A percentile compares a stretch with the other conserved stretches of the same genome.
These are phyloP conservation scores for Caenorhabditis parvicauda DNA, from an alignment of 2,888 invertebrate genomes.

Conservation along the genomic window DNA sequence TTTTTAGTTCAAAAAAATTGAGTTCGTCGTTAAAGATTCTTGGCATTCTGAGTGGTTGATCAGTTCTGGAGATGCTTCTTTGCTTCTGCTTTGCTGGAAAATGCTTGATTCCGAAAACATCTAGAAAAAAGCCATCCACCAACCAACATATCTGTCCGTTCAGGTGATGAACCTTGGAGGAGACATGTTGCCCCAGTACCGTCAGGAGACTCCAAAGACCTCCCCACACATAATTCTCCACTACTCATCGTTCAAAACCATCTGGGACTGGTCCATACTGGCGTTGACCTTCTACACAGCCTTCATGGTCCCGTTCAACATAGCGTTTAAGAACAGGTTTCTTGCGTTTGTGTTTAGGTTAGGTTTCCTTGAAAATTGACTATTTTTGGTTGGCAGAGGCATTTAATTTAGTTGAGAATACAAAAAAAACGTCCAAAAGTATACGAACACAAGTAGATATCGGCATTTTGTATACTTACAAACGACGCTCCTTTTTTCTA, in stretches of 20 bases:
- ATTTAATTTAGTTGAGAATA: too few relatives aligned
- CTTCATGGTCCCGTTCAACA: conserved; percentile 97
- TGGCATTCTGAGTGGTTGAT: too few relatives aligned
- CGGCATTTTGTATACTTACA: too few relatives aligned
- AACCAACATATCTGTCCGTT: background rate
- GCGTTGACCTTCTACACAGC: conserved; percentile 99
- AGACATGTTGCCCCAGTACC: conserved; percentile 95
- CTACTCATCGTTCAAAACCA: conserved; percentile 94
- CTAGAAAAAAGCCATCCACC: background rate
- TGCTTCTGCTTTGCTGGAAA: too few relatives aligned
- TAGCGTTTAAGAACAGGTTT: conserved; percentile 94
- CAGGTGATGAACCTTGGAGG: conserved; percentile 85
- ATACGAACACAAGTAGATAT: too few relatives aligned
- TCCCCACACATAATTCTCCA: conserved; percentile 98
- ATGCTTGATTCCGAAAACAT: too few relatives aligned
- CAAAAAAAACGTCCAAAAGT: too few relatives aligned
- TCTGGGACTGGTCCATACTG: conserved; percentile 99
- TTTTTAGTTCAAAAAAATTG: too few relatives aligned
- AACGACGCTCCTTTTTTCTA: too few relatives aligned
- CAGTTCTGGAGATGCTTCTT: too few relatives aligned
- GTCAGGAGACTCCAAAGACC: conserved; percentile 98
- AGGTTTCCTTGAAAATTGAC: background rate
- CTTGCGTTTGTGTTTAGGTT: conserved; percentile 70
- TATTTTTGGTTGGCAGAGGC: too few relatives aligned
- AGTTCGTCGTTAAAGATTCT: too few relatives aligned